phyloP scores from a whole-genome alignment of 2,113 vertebrate species.

The Nasalis larvatus region DNA sequence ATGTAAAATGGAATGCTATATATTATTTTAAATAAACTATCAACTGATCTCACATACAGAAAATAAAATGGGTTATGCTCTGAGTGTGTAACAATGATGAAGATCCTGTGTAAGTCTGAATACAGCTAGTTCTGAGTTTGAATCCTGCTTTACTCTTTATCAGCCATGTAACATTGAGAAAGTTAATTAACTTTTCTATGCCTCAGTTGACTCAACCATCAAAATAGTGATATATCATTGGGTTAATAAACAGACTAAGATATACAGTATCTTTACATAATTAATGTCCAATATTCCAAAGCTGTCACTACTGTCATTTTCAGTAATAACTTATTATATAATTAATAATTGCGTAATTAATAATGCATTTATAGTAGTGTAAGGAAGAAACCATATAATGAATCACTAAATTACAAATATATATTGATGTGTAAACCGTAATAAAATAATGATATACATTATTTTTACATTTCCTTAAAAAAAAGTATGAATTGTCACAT shows the following conservation, averaged over 20 bases:
- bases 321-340: neutral
- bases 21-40: neutral
- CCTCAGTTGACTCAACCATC: neutral
- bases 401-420: neutral
- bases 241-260: neutral
- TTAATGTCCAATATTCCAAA: neutral
- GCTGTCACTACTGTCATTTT: neutral
- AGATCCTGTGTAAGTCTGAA: neutral
- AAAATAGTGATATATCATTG: neutral
- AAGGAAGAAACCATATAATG: neutral
- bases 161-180: neutral
- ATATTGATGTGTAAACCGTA: neutral
- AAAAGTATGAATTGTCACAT: neutral
- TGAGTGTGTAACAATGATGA: neutral
- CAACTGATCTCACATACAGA: neutral
- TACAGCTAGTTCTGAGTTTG: neutral
- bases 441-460: neutral
- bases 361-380: neutral
- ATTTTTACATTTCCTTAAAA: neutral
- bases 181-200: neutral
- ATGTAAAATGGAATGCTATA: too few relatives aligned
- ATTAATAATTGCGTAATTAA: neutral
- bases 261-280: neutral
- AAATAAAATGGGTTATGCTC: neutral
- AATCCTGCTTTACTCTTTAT: neutral